These are phyloP conservation scores for Columba guinea DNA, from an alignment of 2,797 vertebrate species.

Conservation along the genomic window DNA sequence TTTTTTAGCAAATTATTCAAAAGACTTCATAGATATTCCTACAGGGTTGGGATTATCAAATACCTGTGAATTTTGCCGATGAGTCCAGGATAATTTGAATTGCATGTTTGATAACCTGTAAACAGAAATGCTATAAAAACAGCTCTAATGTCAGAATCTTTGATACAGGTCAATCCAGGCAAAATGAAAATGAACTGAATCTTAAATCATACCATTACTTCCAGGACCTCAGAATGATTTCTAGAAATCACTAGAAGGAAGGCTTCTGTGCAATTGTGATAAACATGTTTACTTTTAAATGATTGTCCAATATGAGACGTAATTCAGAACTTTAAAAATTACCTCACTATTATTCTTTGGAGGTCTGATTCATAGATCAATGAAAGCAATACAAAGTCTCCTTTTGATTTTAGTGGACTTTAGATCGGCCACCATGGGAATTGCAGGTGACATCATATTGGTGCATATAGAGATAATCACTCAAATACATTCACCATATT, in stretches of 20 bases:
- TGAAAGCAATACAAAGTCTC: background rate
- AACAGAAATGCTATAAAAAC: background rate
- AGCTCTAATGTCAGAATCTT: background rate
- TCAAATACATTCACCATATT: background rate
- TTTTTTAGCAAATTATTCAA: slow-evolving; percentile 4
- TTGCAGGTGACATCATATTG: background rate
- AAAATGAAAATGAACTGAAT: background rate
- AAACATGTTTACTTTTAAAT: background rate
- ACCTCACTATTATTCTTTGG: background rate
- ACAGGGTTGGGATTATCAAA: background rate
- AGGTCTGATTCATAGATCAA: background rate
- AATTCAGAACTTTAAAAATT: background rate
- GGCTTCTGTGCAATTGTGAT: background rate
- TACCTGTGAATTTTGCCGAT: background rate
- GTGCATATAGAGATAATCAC: background rate
- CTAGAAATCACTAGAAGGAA: background rate
- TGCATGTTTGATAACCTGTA: background rate
- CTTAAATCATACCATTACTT: background rate
- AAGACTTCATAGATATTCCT: background rate
- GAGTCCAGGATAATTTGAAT: background rate
- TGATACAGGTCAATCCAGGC: background rate
- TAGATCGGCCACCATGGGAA: background rate
- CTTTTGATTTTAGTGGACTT: background rate
- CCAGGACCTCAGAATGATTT: background rate
- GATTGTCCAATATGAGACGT: background rate